Percentiles rank a stretch among this genome's conserved stretches.
Conservation (phyloP, 2,797 vertebrate genomes). For the Acanthurus leucopareius region DNA sequence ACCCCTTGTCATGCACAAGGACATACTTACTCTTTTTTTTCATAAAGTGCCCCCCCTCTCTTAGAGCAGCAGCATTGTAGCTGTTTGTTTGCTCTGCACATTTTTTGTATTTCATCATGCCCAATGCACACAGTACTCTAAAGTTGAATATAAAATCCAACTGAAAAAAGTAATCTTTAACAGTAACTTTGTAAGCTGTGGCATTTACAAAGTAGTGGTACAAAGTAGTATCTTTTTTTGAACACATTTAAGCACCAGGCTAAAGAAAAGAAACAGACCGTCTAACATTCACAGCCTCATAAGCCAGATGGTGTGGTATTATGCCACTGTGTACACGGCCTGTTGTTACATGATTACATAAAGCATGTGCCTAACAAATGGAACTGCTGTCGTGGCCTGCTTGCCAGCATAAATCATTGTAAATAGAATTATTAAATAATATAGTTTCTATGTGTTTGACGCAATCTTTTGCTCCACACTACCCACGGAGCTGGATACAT, state of each 20-base stretch:
- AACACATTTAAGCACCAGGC: slow-evolving; percentile 47
- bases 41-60: neutral
- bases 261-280: slow-evolving; percentile 68
- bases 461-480: slow-evolving; percentile 56
- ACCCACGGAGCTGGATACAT: slow-evolving; percentile 9
- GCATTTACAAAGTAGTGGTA: neutral
- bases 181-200: neutral
- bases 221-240: slow-evolving; percentile 16
- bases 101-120: neutral
- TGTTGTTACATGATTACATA: slow-evolving; percentile 79
- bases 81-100: too few species aligned
- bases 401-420: slow-evolving; percentile 71
- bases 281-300: slow-evolving; percentile 63
- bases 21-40: neutral
- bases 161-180: neutral
- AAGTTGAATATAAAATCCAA: neutral
- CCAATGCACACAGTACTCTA: neutral
- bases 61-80: neutral
- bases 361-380: slow-evolving; percentile 82
- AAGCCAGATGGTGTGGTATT: slow-evolving; percentile 83
- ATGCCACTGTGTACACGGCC: slow-evolving; percentile 69
- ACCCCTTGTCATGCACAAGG: neutral
- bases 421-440: slow-evolving; percentile 78
- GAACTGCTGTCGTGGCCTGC: slow-evolving; percentile 70
- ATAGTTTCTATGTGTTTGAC: slow-evolving; percentile 70